Conservation (phyloP, 2,888 invertebrate species). For the Fragum whitleyi region DNA sequence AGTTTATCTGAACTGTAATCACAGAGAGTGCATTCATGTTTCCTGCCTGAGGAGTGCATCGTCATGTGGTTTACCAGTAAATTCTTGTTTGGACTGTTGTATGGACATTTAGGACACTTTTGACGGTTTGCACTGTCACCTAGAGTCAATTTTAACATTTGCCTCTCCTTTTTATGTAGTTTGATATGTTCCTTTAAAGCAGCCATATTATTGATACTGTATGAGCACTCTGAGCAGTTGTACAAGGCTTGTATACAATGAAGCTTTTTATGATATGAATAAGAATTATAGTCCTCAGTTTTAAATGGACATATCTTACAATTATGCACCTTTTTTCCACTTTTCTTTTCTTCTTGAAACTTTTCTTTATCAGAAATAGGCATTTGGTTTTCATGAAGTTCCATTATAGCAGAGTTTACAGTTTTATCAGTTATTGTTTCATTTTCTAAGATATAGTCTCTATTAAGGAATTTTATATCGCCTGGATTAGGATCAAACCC, state of each 20-base stretch:
- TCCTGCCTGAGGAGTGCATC: conserved; percentile 71
- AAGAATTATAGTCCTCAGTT: conserved; percentile 69
- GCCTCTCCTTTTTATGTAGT: conserved; percentile 66
- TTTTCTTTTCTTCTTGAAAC: conserved; percentile 44
- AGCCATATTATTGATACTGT: conserved; percentile 71
- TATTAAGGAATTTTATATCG: conserved; percentile 76
- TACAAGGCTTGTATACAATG: conserved; percentile 75
- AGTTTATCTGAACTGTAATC: conserved; percentile 69
- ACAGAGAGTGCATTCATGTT: conserved; percentile 70
- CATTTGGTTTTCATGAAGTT: conserved; percentile 44
- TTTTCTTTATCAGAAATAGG: conserved; percentile 40
- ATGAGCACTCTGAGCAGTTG: conserved; percentile 75
- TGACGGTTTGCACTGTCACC: conserved; percentile 33
- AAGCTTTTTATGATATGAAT: conserved; percentile 73
- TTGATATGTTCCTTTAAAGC: conserved; percentile 72
- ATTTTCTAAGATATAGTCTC: conserved; percentile 74
- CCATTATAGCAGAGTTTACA: conserved; percentile 34
- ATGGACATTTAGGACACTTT: conserved; percentile 74
- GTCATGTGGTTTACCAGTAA: conserved; percentile 67
- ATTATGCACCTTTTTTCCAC: conserved; percentile 62
- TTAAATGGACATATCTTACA: conserved; percentile 78
- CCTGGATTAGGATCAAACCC: conserved; percentile 71
- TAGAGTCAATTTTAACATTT: conserved; percentile 42
- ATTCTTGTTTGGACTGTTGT: conserved; percentile 66
- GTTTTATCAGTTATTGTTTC: conserved; percentile 40